Evolutionary conservation across 1,140 invertebrate species (phyloP), one percentile per base, ranked within the genome.

Genomic region (Rhyacophila brunnea): DNA sequence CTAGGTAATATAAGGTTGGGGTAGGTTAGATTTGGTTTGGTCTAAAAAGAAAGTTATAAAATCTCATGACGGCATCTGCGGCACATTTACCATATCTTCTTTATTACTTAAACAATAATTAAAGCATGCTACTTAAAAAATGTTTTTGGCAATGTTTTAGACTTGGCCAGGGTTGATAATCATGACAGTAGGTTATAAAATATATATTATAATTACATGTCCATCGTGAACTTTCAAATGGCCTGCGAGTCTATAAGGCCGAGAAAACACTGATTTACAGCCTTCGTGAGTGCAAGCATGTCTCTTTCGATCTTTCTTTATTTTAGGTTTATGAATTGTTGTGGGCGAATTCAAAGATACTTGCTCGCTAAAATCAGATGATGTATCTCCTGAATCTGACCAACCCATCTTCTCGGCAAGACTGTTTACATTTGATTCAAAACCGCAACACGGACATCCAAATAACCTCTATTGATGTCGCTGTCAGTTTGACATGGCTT

Each of bases 201-300:
- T 54, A 43, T 36, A 50, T 14, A 49, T 19, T 50, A 9, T 47
- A 69, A 69, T 74, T 74, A 80, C 78, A 54, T 74, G 67, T 55
- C 77, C 76, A 43, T 66, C 64, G 61, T 81, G 80, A 19, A 65
- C 66, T 47, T 73, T 66, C 48, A 73, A 49, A 68, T 81, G 80
- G 57, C 71, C 71, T 34, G 67, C 64, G 52, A 81, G 58, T 66
- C 74, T 74, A 43, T 72, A 74, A 3, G 75, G 75, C 66, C 78
- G 74, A 58, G 72, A 69, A 63, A 78, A 81, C 38, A 67, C 62
- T 13, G 71, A 70, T 18, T 49, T 66, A 56, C 80, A 81, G 5
- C 70, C 71, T 47, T 65, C 55, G 46, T 70, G 64, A 5, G 67
- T 59, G 65, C 78, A 80, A 11, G 40, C 34, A 59, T 59, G 18